Evolutionary conservation across 2,797 vertebrate species (phyloP).

Genomic region (Buphagus erythrorhynchus): DNA sequence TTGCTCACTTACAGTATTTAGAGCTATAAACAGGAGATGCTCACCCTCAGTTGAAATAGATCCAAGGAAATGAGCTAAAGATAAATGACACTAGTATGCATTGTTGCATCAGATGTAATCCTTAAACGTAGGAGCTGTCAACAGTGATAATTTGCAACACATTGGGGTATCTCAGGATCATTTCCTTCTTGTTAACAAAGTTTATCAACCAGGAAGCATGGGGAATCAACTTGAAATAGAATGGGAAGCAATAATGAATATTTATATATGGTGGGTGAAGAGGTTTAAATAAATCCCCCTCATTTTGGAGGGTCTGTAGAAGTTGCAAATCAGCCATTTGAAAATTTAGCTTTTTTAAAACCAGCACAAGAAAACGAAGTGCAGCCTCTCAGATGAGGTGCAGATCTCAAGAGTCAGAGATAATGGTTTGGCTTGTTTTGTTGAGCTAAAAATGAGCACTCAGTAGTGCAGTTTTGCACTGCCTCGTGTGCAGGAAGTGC

Average conservation of each 20-base stretch:
- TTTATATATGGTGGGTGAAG: neutral
- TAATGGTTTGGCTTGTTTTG: neutral
- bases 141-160: constrained; percentile 39
- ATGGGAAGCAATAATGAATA: neutral
- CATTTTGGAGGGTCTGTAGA: neutral
- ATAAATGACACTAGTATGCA: constrained; percentile 64
- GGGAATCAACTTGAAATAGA: constrained; percentile 2
- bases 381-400: neutral
- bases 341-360: neutral
- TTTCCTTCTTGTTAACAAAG: constrained; percentile 63
- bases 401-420: neutral
- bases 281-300: neutral
- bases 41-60: constrained; percentile 68
- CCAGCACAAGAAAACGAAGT: neutral
- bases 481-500: neutral
- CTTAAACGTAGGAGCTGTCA: constrained; percentile 56
- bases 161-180: constrained; percentile 32
- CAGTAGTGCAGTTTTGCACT: neutral
- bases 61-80: constrained; percentile 77
- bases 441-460: neutral
- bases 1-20: constrained; percentile 74
- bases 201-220: constrained; percentile 57
- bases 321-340: neutral
- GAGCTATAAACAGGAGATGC: constrained; percentile 75
- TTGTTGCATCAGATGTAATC: constrained; percentile 69